Evolutionary conservation across 2,797 vertebrate genomes (phyloP).

Genomic region (Darevskia nairensis): DNA sequence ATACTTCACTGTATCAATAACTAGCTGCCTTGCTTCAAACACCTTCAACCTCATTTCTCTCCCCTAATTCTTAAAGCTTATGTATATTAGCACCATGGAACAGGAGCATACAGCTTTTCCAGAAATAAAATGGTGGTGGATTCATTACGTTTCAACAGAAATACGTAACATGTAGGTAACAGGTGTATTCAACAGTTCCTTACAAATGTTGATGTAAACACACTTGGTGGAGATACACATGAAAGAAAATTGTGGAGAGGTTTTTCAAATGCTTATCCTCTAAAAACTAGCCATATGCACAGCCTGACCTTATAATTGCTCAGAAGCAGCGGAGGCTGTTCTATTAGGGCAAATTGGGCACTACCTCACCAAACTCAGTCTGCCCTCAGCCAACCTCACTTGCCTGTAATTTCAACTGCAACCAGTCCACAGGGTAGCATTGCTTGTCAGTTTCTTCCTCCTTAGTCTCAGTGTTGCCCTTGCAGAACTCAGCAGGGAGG

Average conservation of each 20-base stretch:
- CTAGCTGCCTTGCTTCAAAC: not conserved
- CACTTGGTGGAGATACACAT: accelerated
- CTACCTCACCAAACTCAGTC: too few species aligned
- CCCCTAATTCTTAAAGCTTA: not conserved
- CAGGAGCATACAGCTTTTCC: not conserved
- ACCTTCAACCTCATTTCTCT: not conserved
- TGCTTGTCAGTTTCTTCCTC: too few species aligned
- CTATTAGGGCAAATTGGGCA: too few species aligned
- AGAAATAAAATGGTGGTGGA: not conserved
- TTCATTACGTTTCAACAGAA: not conserved
- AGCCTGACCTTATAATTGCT: not conserved
- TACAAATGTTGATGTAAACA: accelerated
- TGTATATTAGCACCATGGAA: not conserved
- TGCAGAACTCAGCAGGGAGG: too few species aligned
- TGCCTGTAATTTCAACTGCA: too few species aligned
- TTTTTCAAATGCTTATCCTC: not conserved
- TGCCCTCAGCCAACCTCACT: too few species aligned
- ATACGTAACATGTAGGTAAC: not conserved
- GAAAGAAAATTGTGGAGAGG: not conserved
- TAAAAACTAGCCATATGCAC: not conserved
- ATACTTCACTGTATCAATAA: not conserved
- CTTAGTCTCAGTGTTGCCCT: too few species aligned
- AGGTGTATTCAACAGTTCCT: not conserved
- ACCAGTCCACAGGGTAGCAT: too few species aligned
- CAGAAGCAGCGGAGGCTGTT: not conserved